These are phyloP conservation scores for Callimorpha dominula DNA, from an alignment of 2,888 invertebrate species.

Conservation along the genomic window DNA sequence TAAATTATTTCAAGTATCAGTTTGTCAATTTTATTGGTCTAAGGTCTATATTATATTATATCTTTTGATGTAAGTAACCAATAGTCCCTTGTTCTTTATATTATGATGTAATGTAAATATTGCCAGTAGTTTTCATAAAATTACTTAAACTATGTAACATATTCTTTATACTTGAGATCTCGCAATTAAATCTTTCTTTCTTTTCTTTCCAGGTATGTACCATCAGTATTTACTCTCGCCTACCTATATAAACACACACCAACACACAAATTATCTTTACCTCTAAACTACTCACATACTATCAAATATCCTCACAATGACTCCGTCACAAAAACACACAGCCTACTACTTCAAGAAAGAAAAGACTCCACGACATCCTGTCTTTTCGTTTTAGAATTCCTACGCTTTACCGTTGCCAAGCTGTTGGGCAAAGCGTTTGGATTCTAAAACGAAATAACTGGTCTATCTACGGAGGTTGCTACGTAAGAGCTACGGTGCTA, in stretches of 20 bases:
- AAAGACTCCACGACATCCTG: constrained; percentile 50
- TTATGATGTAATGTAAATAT: no score
- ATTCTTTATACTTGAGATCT: no score
- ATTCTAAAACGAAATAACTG: constrained; percentile 94
- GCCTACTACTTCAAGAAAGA: constrained; percentile 12
- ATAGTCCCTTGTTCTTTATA: no score
- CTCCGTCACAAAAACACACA: constrained; percentile 10
- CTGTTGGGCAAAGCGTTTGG: constrained; percentile 97
- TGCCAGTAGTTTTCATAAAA: no score
- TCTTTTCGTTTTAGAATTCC: constrained; percentile 96
- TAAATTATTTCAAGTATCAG: no score
- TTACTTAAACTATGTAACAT: no score
- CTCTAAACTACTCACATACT: background rate
- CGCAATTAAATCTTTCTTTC: no score
- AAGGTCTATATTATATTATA: no score
- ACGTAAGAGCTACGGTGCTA: constrained; percentile 42
- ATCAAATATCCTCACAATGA: background rate
- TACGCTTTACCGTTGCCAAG: constrained; percentile 96
- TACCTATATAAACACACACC: background rate
- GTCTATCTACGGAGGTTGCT: constrained; percentile 42
- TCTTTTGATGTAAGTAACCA: no score
- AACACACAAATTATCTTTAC: background rate
- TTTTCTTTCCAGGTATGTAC: constrained; percentile 19
- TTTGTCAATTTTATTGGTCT: no score
- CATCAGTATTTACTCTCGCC: background rate